Evolutionary conservation across 2,888 invertebrate genomes (phyloP).

Genomic region (Neuroscelio doddi): DNA sequence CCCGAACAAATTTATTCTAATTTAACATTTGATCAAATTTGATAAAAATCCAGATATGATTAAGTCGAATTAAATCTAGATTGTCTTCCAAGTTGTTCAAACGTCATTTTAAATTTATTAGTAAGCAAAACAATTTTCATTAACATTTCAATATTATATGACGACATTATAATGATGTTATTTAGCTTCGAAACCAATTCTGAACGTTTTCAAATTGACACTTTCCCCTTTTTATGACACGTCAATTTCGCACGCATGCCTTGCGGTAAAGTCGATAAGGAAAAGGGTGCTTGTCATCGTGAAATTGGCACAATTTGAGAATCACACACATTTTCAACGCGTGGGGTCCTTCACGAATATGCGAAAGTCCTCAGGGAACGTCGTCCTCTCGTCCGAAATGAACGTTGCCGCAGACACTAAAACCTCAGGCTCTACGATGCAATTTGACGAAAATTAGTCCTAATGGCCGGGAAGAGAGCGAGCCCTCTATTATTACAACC

Average conservation of each 20-base stretch:
- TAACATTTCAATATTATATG: too few relatives aligned
- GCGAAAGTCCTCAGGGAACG: slow-evolving; percentile 45
- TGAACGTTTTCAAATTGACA: slow-evolving; percentile 42
- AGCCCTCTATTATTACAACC: slow-evolving; percentile 45
- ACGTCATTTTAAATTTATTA: too few relatives aligned
- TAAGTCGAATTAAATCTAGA: too few relatives aligned
- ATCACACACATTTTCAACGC: slow-evolving; percentile 55
- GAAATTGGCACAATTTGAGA: slow-evolving; percentile 64
- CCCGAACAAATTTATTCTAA: too few relatives aligned
- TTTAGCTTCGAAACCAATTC: too few relatives aligned
- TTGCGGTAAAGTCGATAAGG: slow-evolving; percentile 47
- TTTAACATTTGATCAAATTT: too few relatives aligned
- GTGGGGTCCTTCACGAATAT: slow-evolving; percentile 47
- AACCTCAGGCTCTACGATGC: slow-evolving; percentile 49
- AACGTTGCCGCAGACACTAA: slow-evolving; percentile 46
- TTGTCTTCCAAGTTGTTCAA: too few relatives aligned
- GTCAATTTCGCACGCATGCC: slow-evolving; percentile 43
- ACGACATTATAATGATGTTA: too few relatives aligned
- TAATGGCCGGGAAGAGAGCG: slow-evolving; percentile 55
- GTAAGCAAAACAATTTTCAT: too few relatives aligned
- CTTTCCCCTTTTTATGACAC: slow-evolving; percentile 43
- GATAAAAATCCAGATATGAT: too few relatives aligned
- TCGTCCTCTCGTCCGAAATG: slow-evolving; percentile 40
- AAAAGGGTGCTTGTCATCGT: slow-evolving; percentile 44
- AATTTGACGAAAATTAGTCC: slow-evolving; percentile 65